Conservation (phyloP, 1,140 invertebrate species). For the Chymomyza costata region DNA sequence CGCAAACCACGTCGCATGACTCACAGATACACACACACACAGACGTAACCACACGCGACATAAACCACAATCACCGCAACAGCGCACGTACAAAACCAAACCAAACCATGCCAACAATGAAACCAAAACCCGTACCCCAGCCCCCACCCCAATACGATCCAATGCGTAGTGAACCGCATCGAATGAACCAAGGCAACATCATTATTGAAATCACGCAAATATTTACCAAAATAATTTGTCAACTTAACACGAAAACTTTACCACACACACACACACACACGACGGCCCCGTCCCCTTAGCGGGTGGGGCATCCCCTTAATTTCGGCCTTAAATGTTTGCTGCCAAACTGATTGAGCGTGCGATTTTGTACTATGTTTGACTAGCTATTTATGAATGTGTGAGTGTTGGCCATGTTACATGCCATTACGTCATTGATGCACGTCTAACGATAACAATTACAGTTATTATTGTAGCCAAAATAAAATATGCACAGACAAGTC, state of each 20-base stretch:
- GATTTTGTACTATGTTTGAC: slow-evolving; percentile 13
- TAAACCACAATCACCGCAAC: slow-evolving; percentile 51
- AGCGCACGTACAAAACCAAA: slow-evolving; percentile 25
- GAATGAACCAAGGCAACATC: slow-evolving; percentile 43
- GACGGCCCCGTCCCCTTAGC: not conserved
- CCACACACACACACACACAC: slow-evolving; percentile 23
- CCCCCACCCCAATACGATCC: too few species aligned
- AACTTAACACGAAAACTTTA: slow-evolving; percentile 62
- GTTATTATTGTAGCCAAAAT: too few species aligned
- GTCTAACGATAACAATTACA: too few species aligned
- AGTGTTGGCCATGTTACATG: not conserved
- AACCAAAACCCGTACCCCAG: slow-evolving; percentile 8
- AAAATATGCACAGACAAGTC: too few species aligned
- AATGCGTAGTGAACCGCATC: slow-evolving; percentile 17
- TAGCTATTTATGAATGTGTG: not conserved
- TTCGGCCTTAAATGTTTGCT: slow-evolving; percentile 14
- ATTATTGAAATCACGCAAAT: slow-evolving; percentile 68
- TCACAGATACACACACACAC: not conserved
- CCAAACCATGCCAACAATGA: too few species aligned
- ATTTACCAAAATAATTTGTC: slow-evolving; percentile 72
- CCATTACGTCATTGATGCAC: too few species aligned
- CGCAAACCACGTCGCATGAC: not conserved
- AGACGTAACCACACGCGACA: slow-evolving; percentile 34
- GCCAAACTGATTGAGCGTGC: slow-evolving; percentile 33
- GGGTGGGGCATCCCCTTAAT: not conserved